Evolutionary conservation across 2,113 vertebrate genomes (phyloP), one percentile per base, ranked within the genome.

Genomic region (Mellivora capensis): DNA sequence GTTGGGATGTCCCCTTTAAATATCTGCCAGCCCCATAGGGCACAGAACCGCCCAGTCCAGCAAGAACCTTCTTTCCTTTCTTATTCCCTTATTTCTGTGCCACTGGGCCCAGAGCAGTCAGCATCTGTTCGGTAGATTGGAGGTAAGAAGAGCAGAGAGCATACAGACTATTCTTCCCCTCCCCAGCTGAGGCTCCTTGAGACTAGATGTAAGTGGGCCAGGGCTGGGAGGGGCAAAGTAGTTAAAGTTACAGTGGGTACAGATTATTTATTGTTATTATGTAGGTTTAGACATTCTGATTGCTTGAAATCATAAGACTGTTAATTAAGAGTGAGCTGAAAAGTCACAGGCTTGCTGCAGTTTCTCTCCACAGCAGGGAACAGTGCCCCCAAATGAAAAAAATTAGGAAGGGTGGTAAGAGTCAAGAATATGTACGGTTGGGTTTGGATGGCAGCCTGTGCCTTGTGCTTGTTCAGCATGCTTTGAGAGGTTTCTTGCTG

Each of bases 261-360:
- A 88, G 21, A 47, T 89, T 69, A 52, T 34, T 97, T 95, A 93
- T 91, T 96, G 76, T 69, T 93, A 95, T 69, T 93, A 95, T 3
- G 34, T 64, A 95, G 69, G 49, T 52, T 89, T 96, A 52, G 12
- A 59, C 57, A 29, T 91, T 77, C 27, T 90, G 49, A 77, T 94
- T 49, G 44, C 27, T 79, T 93, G 61, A 79, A 61, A 39, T 54
- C 85, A 5, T 69, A 77, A 59, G 31, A 77, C 42, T 7, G 0
- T 74, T 74, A 84, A 91, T 39, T 84, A 85, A 93, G 79, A 98
- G 44, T 54, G 25, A 81, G 47, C 54, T 34, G 37, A 39, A 90
- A 80, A 54, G 34, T 87, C 52, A 54, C 9, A 67, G 76, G 11
- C 47, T 95, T 77, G 74, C 79, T 82, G 27, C 54, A 87, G 23